Percentiles rank a stretch among this genome's conserved stretches.
Conservation (phyloP, 2,113 vertebrate genomes). For the Odocoileus virginianus region DNA sequence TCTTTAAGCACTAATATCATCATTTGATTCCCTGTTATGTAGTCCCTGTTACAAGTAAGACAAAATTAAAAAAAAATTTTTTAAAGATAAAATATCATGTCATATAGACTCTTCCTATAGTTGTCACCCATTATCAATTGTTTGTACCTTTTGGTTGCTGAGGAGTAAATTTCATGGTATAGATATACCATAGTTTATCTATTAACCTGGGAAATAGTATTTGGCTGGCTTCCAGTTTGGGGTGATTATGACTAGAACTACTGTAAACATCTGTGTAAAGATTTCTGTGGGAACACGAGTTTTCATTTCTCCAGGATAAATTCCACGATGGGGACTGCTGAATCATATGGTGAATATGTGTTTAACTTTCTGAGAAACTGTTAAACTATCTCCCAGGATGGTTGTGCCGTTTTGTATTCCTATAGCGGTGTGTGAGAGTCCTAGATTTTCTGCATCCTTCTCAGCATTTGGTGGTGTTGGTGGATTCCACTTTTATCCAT, state of each 20-base stretch:
- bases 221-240: neutral
- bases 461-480: neutral
- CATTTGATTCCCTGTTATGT: neutral
- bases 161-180: neutral
- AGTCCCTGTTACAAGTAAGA: neutral
- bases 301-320: slow-evolving; percentile 4
- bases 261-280: neutral
- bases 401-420: neutral
- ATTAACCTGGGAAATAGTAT: neutral
- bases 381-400: neutral
- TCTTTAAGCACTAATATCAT: neutral
- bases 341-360: neutral
- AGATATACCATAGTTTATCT: neutral
- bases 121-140: neutral
- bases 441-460: neutral
- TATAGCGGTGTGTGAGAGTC: neutral
- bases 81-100: neutral
- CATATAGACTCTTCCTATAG: neutral
- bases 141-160: neutral
- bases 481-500: neutral
- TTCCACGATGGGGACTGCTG: neutral
- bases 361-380: neutral
- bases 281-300: neutral
- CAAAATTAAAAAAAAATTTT: neutral
- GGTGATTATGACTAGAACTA: neutral